Evolutionary conservation across 2,797 vertebrate genomes (phyloP), one percentile per base, ranked within the genome.

Genomic region (Scomberomorus guttatus): DNA sequence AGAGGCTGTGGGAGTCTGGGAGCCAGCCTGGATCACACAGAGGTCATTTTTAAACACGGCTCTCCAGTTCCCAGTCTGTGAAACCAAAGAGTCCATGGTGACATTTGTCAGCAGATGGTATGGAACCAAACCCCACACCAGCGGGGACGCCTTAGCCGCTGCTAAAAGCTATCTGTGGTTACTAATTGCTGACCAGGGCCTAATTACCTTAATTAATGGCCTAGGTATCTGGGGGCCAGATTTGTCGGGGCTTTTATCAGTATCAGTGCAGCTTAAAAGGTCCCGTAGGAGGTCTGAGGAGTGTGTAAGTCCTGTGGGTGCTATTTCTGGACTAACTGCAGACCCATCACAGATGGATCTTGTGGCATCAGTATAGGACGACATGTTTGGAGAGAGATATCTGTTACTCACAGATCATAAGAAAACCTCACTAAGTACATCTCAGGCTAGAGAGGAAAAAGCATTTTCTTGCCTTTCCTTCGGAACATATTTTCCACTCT

Each of bases 151-250:
- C 93, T 92, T 70, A 95, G 95, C 92, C 81, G 80, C 93, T 91
- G 94, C 96, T 98, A 97, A 98, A 96, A 98, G 97, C 95, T 95
- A 94, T 96, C 96, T 97, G 95, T 89, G 96, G 96, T 96, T 96
- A 96, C 96, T 97, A 97, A 98, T 97, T 97, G 97, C 93, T 94
- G 96, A 92, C 95, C 95, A 93, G 95, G 96, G 96, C 96, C 95
- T 98, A 96, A 97, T 98, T 97, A 96, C 92, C 93, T 96, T 98
- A 99, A 99, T 99, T 99, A 99, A 99, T 97, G 97, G 96, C 93
- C 84, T 71, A 84, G 94, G 94, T 96, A 94, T 95, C 92, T 94
- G 34, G 86, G 91, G 87, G 79, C 79, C 81, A 79, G 88, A 82
- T 89, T 90, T 90, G 92, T 72, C 64, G 88, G 85, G 86, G 90